Evolutionary conservation across 2,888 invertebrate species (phyloP), one percentile per base, ranked within the genome.

Genomic region (Bibio marci): DNA sequence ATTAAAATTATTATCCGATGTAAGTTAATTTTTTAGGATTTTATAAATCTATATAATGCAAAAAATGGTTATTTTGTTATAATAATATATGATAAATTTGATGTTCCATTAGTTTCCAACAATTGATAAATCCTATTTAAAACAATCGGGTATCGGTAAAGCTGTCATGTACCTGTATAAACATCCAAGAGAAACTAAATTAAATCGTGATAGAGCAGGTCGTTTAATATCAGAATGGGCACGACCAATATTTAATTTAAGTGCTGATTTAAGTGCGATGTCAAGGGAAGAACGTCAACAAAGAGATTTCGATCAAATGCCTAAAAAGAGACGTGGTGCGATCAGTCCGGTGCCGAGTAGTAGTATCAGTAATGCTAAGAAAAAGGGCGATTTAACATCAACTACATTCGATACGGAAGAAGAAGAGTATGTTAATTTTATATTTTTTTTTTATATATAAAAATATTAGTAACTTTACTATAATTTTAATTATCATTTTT

Each of bases 161-260:
- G 97, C 98, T 31, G 90, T 98, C 2, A 98, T 98, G 98, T 95
- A 97, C 65, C 70, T 99, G 38, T 97, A 91, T 64, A 98, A 98
- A 60, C 97, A 99, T 62, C 97, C 98, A 1, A 86, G 82, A 59
- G 98, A 98, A 68, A 86, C 87, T 1, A 91, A 91, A 60, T 71
- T 76, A 42, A 97, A 97, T 63, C 80, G 82, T 54, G 83, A 85
- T 55, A 71, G 80, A 39, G 92, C 94, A 43, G 90, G 91, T 2
- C 77, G 83, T 47, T 71, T 97, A 46, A 95, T 97, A 48, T 91
- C 87, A 45, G 92, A 94, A 63, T 98, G 98, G 97, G 91, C 95
- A 0, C 65, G 97, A 12, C 95, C 97, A 2, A 95, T 98, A 48
- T 97, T 98, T 63, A 94, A 95, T 68, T 69, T 97, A 42, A 86